Base-by-base conservation (phyloP, 1,140 invertebrate species). In the Bilobella aurantiaca region DNA sequence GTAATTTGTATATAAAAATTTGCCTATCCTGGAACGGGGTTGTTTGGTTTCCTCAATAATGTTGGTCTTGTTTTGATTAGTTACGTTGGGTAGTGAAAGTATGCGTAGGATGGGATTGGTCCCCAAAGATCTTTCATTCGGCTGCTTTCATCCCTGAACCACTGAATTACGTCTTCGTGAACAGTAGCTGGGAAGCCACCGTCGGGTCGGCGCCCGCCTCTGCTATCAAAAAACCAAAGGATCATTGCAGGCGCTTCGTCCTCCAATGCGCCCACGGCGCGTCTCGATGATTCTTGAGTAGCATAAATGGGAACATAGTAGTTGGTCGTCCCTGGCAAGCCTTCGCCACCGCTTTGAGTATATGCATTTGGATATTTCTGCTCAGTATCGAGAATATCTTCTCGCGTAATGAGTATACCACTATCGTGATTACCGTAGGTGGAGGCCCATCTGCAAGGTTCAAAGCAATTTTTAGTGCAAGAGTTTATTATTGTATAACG, bases 401-500 rank as follows among this genome's bases (percentile, higher is more conserved):
- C 59, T 53, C 66, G 28, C 5, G 61, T 67, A 5, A 67, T 49
- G 30, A 64, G 63, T 23, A n/a, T 27, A 3, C 66, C 66, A 34
- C 63, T 67, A 42, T 67, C 66, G 30, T 67, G 66, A 32, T 67
- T 67, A 5, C 66, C 66, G 29, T 67, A 67, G 2, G 62, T 62
- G 3, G 66, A 67, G 3, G 49, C 66, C 66, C 66, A 67, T 34
- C 62, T 67, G 23, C 2, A 62, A 47, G n/a, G n/a, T n/a, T n/a
- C n/a, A n/a, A n/a, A n/a, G n/a, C n/a, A n/a, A n/a, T n/a, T n/a
- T n/a, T n/a, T n/a, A n/a, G n/a, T n/a, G n/a, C n/a, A n/a, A n/a
- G n/a, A n/a, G n/a, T n/a, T n/a, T n/a, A n/a, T n/a, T n/a, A n/a
- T n/a, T n/a, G n/a, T n/a, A n/a, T n/a, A n/a, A n/a, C n/a, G n/a